Evolutionary conservation across 2,113 vertebrate genomes (phyloP), one percentile per base, ranked within the genome.

Genomic region (Cottus gobio): DNA sequence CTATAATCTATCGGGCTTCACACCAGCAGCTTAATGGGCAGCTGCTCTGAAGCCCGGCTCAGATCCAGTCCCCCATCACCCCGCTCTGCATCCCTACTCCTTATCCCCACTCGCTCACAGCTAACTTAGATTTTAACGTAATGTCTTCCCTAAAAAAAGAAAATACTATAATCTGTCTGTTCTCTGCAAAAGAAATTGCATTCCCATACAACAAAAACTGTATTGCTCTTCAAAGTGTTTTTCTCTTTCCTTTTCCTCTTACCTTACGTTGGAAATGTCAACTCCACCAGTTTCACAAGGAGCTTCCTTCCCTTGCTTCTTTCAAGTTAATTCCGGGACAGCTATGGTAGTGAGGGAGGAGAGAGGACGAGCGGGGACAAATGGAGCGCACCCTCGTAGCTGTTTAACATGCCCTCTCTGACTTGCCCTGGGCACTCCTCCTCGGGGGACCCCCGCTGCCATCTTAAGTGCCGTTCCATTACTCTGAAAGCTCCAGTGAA

Each of bases 391-490:
- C 56, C 69, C 37, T 4, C n/a, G 50, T 52, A 52, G 22, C 63
- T 67, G 69, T 77, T 87, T 82, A 87, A 77, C 60, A 69, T 77
- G 62, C 72, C 78, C 76, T 65, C 66, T 30, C 56, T 75, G 62
- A 44, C 58, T 74, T 77, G 71, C 61, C 71, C 69, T 15, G 18
- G 77, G 67, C 74, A 4, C 26, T 67, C 58, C 57, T 65, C 80
- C 80, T 85, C 58, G 0, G 24, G 77, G 71, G 77, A 68, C 70
- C 61, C 61, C 61, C 5, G 18, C 77, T 80, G 71, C 77, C 77
- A 65, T 87, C 83, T 72, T 83, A 83, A 83, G 72, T 72, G 77
- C 54, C 31, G n/a, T 72, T 80, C 69, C 70, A 77, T 84, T 87
- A 77, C 71, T 79, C 56, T 71, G 58, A 84, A 84, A 89, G 79